Conservation (phyloP, 2,888 invertebrate species). For the Hyppa rectilinea region DNA sequence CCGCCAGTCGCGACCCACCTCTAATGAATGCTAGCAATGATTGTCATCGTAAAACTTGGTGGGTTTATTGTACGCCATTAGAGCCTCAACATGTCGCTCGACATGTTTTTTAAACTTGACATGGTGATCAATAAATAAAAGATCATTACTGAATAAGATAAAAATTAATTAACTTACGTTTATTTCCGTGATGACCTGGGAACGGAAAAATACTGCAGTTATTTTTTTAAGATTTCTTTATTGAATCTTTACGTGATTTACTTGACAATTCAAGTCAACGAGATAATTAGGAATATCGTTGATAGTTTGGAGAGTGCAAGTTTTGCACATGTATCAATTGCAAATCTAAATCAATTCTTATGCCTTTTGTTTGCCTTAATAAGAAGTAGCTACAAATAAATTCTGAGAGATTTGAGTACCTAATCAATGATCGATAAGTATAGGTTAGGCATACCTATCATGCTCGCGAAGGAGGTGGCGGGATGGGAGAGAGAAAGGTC, state of each 20-base stretch:
- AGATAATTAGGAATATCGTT: not conserved
- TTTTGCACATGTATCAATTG: not conserved
- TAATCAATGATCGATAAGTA: too few relatives aligned
- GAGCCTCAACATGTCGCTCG: slow-evolving; percentile 57
- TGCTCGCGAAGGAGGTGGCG: too few relatives aligned
- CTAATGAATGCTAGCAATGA: slow-evolving; percentile 69
- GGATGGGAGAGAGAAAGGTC: too few relatives aligned
- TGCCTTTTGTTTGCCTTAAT: too few relatives aligned
- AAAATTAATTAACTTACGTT: slow-evolving; percentile 43
- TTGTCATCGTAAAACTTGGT: slow-evolving; percentile 68
- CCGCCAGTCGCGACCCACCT: slow-evolving; percentile 35
- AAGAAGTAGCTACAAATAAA: too few relatives aligned
- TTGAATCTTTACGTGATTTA: slow-evolving; percentile 6
- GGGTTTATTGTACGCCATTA: slow-evolving; percentile 65
- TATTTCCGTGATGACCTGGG: slow-evolving; percentile 23
- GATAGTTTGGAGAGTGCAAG: not conserved
- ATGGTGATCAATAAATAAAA: slow-evolving; percentile 56
- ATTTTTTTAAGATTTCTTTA: not conserved
- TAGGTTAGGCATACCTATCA: too few relatives aligned
- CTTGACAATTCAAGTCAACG: not conserved
- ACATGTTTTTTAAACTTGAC: slow-evolving; percentile 61
- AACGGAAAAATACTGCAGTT: slow-evolving; percentile 17
- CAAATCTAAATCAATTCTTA: too few relatives aligned
- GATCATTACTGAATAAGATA: slow-evolving; percentile 46
- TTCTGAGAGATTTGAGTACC: too few relatives aligned